A percentile compares a stretch with the other conserved stretches of the same genome.
These are phyloP conservation scores for Barbus barbus DNA, from an alignment of 2,113 vertebrate genomes.

Conservation along the genomic window DNA sequence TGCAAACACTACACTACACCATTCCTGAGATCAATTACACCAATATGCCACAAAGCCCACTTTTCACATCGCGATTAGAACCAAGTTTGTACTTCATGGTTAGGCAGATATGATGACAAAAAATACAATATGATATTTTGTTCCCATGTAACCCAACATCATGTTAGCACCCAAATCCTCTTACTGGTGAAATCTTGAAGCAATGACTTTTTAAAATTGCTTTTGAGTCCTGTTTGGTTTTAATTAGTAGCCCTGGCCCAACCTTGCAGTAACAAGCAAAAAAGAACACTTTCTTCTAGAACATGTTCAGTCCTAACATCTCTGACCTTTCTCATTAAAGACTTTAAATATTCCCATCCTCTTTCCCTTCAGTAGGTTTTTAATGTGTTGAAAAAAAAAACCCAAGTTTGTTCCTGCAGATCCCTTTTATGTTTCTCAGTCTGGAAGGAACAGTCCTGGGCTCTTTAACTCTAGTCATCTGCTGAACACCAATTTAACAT, in stretches of 20 bases:
- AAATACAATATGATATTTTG: neutral
- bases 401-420: neutral
- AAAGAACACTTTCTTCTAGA: neutral
- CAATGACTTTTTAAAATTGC: neutral
- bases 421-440: constrained; percentile 8
- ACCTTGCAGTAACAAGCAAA: constrained; percentile 24
- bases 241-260: constrained; percentile 17
- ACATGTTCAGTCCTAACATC: neutral
- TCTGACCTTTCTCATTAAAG: constrained; percentile 30
- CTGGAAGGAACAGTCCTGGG: neutral
- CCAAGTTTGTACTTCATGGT: neutral
- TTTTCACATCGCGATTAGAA: neutral
- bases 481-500: neutral
- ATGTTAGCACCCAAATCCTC: neutral
- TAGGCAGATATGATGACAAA: neutral
- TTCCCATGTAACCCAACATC: neutral
- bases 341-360: neutral
- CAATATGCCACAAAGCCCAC: neutral
- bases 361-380: constrained; percentile 11
- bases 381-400: neutral
- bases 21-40: too few relatives aligned
- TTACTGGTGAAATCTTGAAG: neutral
- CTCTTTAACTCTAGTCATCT: neutral
- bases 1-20: too few relatives aligned
- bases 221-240: too few relatives aligned